Conservation (phyloP, 1,140 invertebrate genomes). For the Leptinotarsa defecta region DNA sequence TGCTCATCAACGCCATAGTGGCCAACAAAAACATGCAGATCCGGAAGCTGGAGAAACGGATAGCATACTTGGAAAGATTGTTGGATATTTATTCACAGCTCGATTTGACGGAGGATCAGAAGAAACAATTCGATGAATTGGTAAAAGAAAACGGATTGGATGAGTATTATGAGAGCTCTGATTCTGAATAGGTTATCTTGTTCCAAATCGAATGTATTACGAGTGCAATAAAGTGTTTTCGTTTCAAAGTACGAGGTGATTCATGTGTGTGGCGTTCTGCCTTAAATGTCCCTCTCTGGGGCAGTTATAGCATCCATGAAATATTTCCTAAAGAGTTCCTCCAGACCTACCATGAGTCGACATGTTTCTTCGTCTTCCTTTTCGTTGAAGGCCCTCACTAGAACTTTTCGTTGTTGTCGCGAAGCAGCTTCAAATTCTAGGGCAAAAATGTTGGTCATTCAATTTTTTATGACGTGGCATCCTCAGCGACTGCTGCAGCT, state of each 20-base stretch:
- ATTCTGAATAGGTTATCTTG: not conserved
- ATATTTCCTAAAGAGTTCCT: too few species aligned
- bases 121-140: constrained; percentile 35
- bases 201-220: not conserved
- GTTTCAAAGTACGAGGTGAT: not conserved
- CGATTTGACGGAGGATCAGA: constrained; percentile 39
- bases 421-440: too few species aligned
- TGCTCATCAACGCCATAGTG: constrained; percentile 59
- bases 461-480: too few species aligned
- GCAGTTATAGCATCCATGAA: too few species aligned
- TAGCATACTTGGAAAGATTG: constrained; percentile 46
- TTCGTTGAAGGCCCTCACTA: too few species aligned
- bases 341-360: too few species aligned
- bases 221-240: constrained; percentile 6
- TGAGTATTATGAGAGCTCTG: constrained; percentile 13
- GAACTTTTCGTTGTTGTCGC: too few species aligned
- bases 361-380: too few species aligned
- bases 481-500: too few species aligned
- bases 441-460: too few species aligned
- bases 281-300: too few species aligned
- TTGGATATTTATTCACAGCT: constrained; percentile 38
- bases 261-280: not conserved
- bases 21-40: constrained; percentile 58
- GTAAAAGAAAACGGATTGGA: constrained; percentile 34
- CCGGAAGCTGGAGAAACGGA: constrained; percentile 55